These are phyloP conservation scores for Cantharis lateralis DNA, from an alignment of 2,888 invertebrate genomes.

Conservation along the genomic window DNA sequence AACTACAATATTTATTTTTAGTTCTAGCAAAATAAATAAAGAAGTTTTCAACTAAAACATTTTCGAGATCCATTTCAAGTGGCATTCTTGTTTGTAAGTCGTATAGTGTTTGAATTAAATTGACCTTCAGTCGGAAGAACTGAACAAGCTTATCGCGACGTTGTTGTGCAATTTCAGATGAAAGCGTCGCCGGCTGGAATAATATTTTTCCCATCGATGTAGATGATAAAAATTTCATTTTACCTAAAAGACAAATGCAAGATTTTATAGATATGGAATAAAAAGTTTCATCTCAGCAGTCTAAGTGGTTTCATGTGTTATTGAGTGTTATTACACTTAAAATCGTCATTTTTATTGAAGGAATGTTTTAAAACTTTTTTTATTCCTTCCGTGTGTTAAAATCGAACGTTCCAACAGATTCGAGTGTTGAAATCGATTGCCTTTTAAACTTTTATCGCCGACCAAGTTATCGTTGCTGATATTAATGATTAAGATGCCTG, in stretches of 20 bases:
- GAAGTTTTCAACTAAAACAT: neutral
- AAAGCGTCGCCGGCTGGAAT: neutral
- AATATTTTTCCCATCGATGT: neutral
- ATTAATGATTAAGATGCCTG: neutral
- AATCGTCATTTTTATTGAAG: conserved; percentile 11
- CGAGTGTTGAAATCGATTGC: neutral
- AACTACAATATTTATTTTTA: neutral
- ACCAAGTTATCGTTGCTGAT: neutral
- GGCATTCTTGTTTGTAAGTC: neutral
- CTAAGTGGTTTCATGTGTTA: conserved; percentile 21
- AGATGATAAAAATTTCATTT: conserved; percentile 6
- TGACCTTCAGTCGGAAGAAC: neutral
- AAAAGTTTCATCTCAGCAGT: conserved; percentile 8
- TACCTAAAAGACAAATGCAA: conserved; percentile 6
- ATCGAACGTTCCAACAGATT: neutral
- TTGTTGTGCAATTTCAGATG: neutral
- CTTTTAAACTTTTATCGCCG: neutral
- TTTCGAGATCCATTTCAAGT: neutral
- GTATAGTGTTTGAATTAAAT: neutral
- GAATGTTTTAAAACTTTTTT: conserved; percentile 7
- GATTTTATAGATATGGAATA: conserved; percentile 17
- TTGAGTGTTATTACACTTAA: conserved; percentile 16
- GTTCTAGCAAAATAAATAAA: neutral
- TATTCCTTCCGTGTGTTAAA: neutral
- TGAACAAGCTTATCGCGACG: neutral